Percentiles rank a stretch among this genome's conserved stretches.
Conservation (phyloP, 1,140 invertebrate genomes). For the Sitodiplosis mosellana region DNA sequence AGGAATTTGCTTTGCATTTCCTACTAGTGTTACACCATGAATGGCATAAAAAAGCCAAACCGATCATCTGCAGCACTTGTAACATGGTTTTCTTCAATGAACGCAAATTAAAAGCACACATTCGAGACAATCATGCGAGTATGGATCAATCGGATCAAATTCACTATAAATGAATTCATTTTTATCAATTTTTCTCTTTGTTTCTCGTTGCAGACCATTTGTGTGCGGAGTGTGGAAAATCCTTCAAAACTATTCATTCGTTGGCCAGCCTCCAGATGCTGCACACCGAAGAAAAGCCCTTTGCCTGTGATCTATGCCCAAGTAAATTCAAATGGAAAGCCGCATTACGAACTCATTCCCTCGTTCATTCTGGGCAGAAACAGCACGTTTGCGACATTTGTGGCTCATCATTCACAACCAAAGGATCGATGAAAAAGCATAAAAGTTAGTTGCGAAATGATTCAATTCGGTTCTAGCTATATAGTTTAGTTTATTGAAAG, state of each 20-base stretch:
- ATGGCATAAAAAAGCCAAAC: neutral
- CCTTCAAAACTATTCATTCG: neutral
- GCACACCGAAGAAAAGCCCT: neutral
- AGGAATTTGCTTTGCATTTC: neutral
- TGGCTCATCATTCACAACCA: constrained; percentile 46
- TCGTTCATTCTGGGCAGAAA: constrained; percentile 16
- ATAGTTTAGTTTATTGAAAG: no score
- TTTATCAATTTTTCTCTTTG: no score
- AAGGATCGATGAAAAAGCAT: constrained; percentile 38
- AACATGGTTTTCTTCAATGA: neutral
- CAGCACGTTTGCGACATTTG: constrained; percentile 50
- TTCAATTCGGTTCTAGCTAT: no score
- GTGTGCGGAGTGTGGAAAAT: neutral
- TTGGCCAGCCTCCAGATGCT: neutral
- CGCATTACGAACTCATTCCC: neutral
- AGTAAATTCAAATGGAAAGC: neutral
- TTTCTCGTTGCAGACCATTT: no score
- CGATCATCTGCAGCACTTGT: neutral
- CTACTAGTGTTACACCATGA: neutral
- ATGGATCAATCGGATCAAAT: no score
- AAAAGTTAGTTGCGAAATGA: constrained; percentile 22
- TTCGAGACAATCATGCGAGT: neutral
- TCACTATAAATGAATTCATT: no score
- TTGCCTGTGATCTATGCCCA: neutral
- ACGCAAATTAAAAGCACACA: neutral